These are phyloP conservation scores for Hoplodrina blanda DNA, from an alignment of 2,888 invertebrate genomes.

Conservation along the genomic window DNA sequence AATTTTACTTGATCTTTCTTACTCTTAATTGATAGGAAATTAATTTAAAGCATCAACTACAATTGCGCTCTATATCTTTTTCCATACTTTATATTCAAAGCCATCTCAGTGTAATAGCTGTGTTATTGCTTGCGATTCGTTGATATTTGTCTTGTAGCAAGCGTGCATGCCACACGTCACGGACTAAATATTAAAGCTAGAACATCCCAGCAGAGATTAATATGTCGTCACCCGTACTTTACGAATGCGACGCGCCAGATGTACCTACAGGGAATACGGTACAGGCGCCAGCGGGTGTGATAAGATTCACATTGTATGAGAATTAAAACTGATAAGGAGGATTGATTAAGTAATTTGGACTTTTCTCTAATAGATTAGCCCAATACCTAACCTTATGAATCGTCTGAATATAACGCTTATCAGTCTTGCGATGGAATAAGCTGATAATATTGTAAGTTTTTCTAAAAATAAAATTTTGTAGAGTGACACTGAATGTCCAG, in stretches of 20 bases:
- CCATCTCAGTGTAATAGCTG: slow-evolving; percentile 40
- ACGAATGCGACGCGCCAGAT: slow-evolving; percentile 69
- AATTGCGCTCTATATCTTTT: slow-evolving; percentile 6
- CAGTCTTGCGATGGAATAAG: neutral
- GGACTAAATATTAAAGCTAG: slow-evolving; percentile 75
- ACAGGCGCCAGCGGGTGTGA: slow-evolving; percentile 47
- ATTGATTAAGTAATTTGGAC: neutral
- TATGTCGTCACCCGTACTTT: slow-evolving; percentile 80
- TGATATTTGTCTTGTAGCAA: slow-evolving; percentile 65
- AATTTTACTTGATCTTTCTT: too few species aligned
- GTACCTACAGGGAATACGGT: slow-evolving; percentile 58
- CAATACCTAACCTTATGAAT: neutral
- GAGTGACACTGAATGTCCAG: too few species aligned
- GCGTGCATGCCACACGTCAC: slow-evolving; percentile 66
- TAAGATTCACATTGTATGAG: slow-evolving; percentile 7
- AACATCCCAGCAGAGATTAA: slow-evolving; percentile 77
- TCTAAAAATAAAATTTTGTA: neutral
- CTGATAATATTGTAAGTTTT: neutral
- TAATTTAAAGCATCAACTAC: neutral
- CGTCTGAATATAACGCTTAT: neutral
- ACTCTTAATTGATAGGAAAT: too few species aligned
- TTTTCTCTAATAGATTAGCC: neutral
- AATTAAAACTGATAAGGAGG: neutral
- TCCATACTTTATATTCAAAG: slow-evolving; percentile 16
- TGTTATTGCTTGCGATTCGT: slow-evolving; percentile 45